Percentiles rank a stretch among this genome's conserved stretches.
Evolutionary conservation across 1,140 invertebrate genomes (phyloP).

Genomic region (Andricus grossulariae): DNA sequence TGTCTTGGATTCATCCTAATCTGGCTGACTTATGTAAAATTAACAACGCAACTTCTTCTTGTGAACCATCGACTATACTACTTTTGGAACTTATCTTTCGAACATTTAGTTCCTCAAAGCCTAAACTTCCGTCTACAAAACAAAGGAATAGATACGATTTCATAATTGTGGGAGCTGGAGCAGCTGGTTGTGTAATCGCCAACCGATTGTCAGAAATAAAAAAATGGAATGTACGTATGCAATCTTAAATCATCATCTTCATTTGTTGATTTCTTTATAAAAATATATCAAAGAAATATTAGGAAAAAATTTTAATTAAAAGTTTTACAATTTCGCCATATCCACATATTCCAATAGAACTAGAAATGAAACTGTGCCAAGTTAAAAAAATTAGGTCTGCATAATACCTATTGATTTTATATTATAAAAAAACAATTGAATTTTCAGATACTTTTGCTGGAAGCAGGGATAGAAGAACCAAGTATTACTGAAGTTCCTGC

Average conservation of each 20-base stretch:
- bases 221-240: background rate
- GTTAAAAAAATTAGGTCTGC: no score
- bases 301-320: background rate
- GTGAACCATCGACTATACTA: background rate
- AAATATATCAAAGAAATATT: no score
- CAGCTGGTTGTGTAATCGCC: slow-evolving; percentile 10
- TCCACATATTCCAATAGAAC: no score
- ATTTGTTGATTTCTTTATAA: background rate
- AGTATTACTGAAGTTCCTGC: background rate
- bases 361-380: no score
- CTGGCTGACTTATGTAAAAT: background rate
- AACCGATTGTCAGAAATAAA: slow-evolving; percentile 5
- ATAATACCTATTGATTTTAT: no score
- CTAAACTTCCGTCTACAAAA: background rate
- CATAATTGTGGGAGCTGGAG: background rate
- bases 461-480: no score
- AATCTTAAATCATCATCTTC: background rate
- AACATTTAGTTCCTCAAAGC: no score
- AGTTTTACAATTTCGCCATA: slow-evolving; percentile 1
- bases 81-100: background rate
- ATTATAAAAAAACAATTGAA: no score
- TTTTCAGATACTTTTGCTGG: background rate
- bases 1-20: slow-evolving; percentile 1
- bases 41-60: background rate
- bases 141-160: background rate